A percentile compares a stretch with the other conserved stretches of the same genome.
These are phyloP conservation scores for Struthio camelus DNA, from an alignment of 2,113 vertebrate genomes.

Conservation along the genomic window DNA sequence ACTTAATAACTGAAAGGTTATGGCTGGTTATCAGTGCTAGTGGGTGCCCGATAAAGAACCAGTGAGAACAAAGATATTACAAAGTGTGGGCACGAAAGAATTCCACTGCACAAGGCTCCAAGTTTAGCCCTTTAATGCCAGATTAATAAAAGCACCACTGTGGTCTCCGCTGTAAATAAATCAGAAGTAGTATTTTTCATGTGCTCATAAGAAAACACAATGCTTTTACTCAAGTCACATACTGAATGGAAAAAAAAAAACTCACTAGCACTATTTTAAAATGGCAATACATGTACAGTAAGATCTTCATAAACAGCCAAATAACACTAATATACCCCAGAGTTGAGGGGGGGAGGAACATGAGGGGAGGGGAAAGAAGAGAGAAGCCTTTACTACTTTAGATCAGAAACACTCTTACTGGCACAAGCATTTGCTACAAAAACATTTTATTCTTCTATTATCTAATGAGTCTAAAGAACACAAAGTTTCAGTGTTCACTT, in stretches of 20 bases:
- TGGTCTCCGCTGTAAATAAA: slow-evolving; percentile 26
- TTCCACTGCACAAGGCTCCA: slow-evolving; percentile 31
- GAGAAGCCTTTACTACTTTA: background rate
- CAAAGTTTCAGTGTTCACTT: background rate
- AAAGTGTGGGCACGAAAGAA: slow-evolving; percentile 58
- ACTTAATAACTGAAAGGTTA: slow-evolving; percentile 35
- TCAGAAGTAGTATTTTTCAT: background rate
- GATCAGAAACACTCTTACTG: background rate
- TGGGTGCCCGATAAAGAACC: slow-evolving; percentile 34
- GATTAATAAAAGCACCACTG: slow-evolving; percentile 20
- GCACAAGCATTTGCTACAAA: background rate
- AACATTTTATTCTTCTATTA: background rate
- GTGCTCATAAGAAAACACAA: slow-evolving; percentile 15
- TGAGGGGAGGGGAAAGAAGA: background rate
- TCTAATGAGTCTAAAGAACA: background rate
- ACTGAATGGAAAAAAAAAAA: background rate
- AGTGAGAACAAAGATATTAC: slow-evolving; percentile 37
- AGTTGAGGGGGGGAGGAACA: background rate
- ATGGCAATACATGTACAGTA: background rate
- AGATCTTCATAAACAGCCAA: slow-evolving; percentile 13
- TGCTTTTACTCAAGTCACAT: slow-evolving; percentile 12
- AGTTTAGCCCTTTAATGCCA: background rate
- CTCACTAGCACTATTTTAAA: background rate
- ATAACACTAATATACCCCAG: background rate
- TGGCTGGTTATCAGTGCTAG: slow-evolving; percentile 17